phyloP scores from a whole-genome alignment of 2,797 vertebrate species.

The Rhinella marina region DNA sequence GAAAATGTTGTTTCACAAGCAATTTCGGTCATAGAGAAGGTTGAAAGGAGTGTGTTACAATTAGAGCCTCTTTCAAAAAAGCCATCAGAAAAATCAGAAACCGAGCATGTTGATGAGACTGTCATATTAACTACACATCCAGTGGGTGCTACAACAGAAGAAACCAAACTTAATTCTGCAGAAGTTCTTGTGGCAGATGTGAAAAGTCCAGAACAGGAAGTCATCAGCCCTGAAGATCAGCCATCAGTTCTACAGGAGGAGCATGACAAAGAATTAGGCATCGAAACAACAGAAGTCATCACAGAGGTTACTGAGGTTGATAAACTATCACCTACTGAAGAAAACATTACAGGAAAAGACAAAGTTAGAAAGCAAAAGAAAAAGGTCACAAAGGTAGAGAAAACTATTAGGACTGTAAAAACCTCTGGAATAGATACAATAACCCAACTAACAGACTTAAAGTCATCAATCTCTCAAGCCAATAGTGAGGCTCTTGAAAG shows the following conservation, averaged over 20 bases:
- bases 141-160: not conserved
- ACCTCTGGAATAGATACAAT: not conserved
- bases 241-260: not conserved
- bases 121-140: not conserved
- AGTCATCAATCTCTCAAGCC: not conserved
- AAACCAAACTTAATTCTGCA: not conserved
- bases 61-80: not conserved
- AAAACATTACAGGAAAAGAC: too few relatives aligned
- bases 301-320: too few relatives aligned
- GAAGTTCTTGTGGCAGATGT: not conserved
- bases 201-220: not conserved
- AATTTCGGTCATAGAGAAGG: not conserved
- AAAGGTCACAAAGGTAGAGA: too few relatives aligned
- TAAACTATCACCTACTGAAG: too few relatives aligned
- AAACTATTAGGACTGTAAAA: too few relatives aligned
- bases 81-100: not conserved
- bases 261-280: not conserved
- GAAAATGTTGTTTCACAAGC: not conserved
- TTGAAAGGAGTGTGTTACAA: not conserved
- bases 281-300: too few relatives aligned
- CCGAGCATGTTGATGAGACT: not conserved
- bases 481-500: not conserved
- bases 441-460: not conserved
- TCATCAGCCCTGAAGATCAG: not conserved
- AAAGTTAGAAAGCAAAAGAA: too few relatives aligned